Evolutionary conservation across 2,113 vertebrate species (phyloP).

Genomic region (Amblyornis subalaris): DNA sequence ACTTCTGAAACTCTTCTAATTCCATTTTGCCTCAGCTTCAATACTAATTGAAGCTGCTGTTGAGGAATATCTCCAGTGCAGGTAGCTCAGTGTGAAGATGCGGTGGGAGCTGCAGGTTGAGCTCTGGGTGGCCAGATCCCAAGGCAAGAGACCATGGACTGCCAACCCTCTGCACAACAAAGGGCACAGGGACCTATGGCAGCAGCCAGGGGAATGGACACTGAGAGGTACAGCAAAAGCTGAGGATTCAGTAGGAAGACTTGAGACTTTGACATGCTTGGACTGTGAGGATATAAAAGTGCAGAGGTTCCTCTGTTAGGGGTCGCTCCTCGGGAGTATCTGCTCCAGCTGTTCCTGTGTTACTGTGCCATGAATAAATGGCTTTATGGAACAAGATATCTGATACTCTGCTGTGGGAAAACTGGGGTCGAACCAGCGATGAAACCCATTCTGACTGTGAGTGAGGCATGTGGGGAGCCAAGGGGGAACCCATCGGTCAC

Average conservation of each 20-base stretch:
- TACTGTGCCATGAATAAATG: background rate
- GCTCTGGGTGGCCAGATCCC: accelerated
- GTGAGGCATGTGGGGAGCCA: background rate
- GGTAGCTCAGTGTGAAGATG: accelerated
- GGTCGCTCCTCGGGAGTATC: too few species aligned
- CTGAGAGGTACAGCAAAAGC: background rate
- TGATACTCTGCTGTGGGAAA: background rate
- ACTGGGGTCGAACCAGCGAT: accelerated
- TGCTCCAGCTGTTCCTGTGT: accelerated
- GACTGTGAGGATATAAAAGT: background rate
- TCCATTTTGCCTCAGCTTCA: background rate
- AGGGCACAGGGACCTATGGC: background rate
- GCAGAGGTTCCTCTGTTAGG: background rate
- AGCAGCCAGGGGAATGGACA: background rate
- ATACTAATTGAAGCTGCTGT: background rate
- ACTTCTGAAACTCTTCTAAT: background rate
- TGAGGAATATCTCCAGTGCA: background rate
- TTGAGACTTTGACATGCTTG: background rate
- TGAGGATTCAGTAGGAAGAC: background rate
- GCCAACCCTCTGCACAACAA: background rate
- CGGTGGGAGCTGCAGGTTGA: background rate
- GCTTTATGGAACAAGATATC: background rate
- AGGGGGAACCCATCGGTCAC: accelerated
- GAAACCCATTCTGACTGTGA: background rate
- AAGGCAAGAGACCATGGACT: background rate